Conservation (phyloP, 2,113 vertebrate species). For the Tachuris rubrigastra region DNA sequence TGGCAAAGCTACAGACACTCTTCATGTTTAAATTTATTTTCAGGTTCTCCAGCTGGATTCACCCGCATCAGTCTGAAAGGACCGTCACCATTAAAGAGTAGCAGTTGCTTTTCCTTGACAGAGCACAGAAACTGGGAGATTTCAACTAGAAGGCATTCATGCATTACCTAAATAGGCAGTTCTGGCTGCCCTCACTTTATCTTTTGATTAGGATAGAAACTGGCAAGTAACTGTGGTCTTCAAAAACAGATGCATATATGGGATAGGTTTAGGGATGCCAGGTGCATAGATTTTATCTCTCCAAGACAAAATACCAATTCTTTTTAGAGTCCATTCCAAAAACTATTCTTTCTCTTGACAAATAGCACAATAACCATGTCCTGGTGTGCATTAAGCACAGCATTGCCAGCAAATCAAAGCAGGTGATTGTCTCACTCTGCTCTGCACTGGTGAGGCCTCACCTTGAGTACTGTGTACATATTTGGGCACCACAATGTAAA, state of each 20-base stretch:
- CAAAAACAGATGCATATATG: not conserved
- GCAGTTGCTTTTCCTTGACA: not conserved
- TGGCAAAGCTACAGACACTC: not conserved
- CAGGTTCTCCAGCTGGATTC: not conserved
- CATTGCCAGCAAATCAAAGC: not conserved
- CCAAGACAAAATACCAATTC: not conserved
- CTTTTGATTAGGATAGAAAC: not conserved
- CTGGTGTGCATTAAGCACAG: too few species aligned
- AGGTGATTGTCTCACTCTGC: not conserved
- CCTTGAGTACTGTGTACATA: not conserved
- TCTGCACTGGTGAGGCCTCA: not conserved
- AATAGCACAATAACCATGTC: not conserved
- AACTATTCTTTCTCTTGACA: not conserved
- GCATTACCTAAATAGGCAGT: not conserved
- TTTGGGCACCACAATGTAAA: not conserved
- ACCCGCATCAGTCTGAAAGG: not conserved
- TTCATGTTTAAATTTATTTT: not conserved
- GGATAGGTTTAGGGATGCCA: not conserved
- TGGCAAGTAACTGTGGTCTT: not conserved
- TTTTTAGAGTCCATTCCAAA: not conserved
- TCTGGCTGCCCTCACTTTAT: not conserved
- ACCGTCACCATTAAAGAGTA: not conserved
- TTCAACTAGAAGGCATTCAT: not conserved
- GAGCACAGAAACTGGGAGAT: not conserved
- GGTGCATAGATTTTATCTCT: not conserved